Base-by-base conservation (phyloP, 2,113 vertebrate species). In the Hippocampus zosterae region DNA sequence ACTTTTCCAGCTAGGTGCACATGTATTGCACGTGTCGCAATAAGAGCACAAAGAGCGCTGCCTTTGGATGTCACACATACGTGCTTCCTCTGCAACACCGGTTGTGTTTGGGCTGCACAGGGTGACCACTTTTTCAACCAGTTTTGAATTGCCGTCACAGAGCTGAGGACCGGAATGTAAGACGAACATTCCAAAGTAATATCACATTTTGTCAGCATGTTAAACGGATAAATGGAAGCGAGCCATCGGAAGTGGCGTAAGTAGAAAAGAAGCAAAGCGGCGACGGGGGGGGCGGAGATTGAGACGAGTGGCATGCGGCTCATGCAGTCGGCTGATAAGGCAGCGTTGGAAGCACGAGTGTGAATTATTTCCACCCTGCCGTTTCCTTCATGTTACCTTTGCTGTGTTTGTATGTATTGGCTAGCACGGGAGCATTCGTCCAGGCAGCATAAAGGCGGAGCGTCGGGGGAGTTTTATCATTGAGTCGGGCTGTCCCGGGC, bases 401-500 rank as follows among this genome's bases (percentile, higher is more conserved):
- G 37, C 77, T 73, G 73, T 60, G 29, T 68, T 7, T 71, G 65
- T 69, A 46, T 52, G 64, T 46, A 41, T 62, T 23, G 61, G 61
- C 48, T 21, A 69, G 63, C 18, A 23, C 60, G 65, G 5, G 41
- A 15, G 53, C 48, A 56, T 61, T 16, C 40, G 75, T 77, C 77
- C 81, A 67, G 46, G 67, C 73, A 75, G 76, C 77, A 40, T 82
- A 87, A 88, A 88, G 81, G 83, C 85, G 50, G 64, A 65, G 86
- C 42, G 80, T 79, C 88, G 80, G 74, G 85, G 85, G 87, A 88
- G 86, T 90, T 83, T 88, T 90, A 91, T 92, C 89, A 59, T 40
- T 0, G 41, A 42, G 71, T 78, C 81, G 77, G 72, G 77, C 76
- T 85, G 88, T 71, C 81, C 19, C 11, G 64, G 76, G 75, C 73